Base-by-base conservation (phyloP, 2,888 invertebrate genomes). In the Aproaerema taeniolella region DNA sequence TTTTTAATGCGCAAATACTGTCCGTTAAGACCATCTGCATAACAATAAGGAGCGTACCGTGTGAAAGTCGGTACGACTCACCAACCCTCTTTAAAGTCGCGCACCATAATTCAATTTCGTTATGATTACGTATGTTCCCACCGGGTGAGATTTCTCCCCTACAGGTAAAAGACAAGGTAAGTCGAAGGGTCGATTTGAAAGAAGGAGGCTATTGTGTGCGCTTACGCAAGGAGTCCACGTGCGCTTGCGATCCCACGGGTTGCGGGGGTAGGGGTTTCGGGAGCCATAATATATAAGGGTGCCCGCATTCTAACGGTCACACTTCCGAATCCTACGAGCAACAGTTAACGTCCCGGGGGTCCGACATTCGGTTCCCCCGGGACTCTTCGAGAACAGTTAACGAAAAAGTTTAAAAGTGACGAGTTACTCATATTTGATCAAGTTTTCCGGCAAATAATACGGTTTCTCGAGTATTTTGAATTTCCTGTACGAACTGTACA, bases 71-170 rank as follows among this genome's bases (percentile, higher is more conserved):
- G 47, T 50, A 49, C 53, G 55, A 60, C 54, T 61, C 57, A 40
- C 49, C 63, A 59, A 73, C 77, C 80, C 70, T 73, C 68, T 65
- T 55, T 45, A 67, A 38, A 60, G 77, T 67, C 61, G 67, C 56
- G 58, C 63, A 70, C 52, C 65, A 71, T 77, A 69, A 80, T 82
- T 73, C 63, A 75, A 75, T 69, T 80, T 79, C 71, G 73, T 77
- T 74, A 66, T 63, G 75, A 77, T 75, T 72, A 55, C 70, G 57
- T 55, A 58, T 49, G 59, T 83, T 85, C 86, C 81, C 86, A 83
- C 78, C 81, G 71, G 66, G 69, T 53, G 67, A 76, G 78, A 67
- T 73, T 75, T 77, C 76, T 74, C 81, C 86, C 86, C 80, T 71
- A 69, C 79, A 85, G 83, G 85, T 85, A 85, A 80, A 26, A 36